Conservation (phyloP, 2,113 vertebrate genomes). For the Cynocephalus volans region DNA sequence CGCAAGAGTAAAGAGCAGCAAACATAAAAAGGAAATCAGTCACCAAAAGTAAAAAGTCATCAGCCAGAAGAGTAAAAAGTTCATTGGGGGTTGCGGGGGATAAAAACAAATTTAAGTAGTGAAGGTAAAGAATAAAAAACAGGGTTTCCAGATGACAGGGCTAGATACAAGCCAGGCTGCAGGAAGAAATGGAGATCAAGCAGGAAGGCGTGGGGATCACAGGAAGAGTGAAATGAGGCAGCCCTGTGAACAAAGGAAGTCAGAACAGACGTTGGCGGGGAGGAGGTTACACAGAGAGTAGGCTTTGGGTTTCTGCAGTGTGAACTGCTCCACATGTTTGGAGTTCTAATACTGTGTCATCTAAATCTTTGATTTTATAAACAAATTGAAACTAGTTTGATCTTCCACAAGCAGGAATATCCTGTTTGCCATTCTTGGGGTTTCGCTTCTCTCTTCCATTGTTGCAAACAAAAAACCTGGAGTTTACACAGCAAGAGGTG, state of each 20-base stretch:
- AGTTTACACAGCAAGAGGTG: background rate
- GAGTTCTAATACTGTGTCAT: background rate
- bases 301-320: background rate
- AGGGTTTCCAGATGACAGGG: background rate
- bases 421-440: background rate
- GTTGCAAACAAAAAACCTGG: conserved; percentile 11
- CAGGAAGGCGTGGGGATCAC: background rate
- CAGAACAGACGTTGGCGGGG: background rate
- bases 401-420: background rate
- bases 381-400: conserved; percentile 10
- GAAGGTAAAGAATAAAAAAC: background rate
- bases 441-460: background rate
- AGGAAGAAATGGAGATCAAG: background rate
- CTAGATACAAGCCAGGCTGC: background rate
- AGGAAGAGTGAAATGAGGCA: background rate
- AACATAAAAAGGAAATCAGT: conserved; percentile 3
- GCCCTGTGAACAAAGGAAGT: background rate
- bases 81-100: background rate
- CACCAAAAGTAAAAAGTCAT: background rate
- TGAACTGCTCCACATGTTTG: background rate
- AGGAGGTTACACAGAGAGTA: background rate
- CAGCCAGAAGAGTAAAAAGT: background rate
- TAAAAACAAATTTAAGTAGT: background rate
- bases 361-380: conserved; percentile 19
- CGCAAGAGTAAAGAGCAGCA: background rate